Conservation (phyloP, 2,797 vertebrate species). For the Menidia menidia region DNA sequence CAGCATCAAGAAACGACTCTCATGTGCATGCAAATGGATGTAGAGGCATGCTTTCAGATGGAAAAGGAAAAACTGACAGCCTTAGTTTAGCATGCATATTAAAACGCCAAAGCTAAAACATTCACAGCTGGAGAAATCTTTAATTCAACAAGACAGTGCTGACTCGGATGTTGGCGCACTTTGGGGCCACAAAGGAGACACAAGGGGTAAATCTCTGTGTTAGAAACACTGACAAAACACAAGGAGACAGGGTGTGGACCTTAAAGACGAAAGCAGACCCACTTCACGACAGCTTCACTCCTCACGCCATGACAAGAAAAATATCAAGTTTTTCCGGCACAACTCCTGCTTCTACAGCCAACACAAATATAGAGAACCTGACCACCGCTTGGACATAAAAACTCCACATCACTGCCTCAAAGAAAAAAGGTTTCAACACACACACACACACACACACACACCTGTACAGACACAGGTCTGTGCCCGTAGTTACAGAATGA, state of each 20-base stretch:
- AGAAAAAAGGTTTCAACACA: conserved; percentile 45
- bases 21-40: conserved; percentile 70
- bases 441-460: conserved; percentile 62
- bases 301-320: conserved; percentile 43
- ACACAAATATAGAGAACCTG: conserved; percentile 65
- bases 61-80: conserved; percentile 48
- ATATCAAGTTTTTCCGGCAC: conserved; percentile 46
- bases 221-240: conserved; percentile 53
- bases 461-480: conserved; percentile 66
- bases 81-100: conserved; percentile 26
- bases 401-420: conserved; percentile 58
- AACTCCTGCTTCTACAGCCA: conserved; percentile 48
- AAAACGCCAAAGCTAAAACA: conserved; percentile 57
- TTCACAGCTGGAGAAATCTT: conserved; percentile 60
- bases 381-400: conserved; percentile 46
- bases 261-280: conserved; percentile 75
- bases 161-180: conserved; percentile 55
- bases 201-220: conserved; percentile 33
- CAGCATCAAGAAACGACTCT: conserved; percentile 55
- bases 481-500: conserved; percentile 68
- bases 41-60: conserved; percentile 62
- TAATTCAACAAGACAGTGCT: conserved; percentile 59
- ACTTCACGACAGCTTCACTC: conserved; percentile 62
- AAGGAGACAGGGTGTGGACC: conserved; percentile 57
- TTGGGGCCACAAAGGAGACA: conserved; percentile 67